A percentile compares a stretch with the other conserved stretches of the same genome.
phyloP scores from a whole-genome alignment of 2,888 invertebrate genomes.

The Eucera pruinosa region DNA sequence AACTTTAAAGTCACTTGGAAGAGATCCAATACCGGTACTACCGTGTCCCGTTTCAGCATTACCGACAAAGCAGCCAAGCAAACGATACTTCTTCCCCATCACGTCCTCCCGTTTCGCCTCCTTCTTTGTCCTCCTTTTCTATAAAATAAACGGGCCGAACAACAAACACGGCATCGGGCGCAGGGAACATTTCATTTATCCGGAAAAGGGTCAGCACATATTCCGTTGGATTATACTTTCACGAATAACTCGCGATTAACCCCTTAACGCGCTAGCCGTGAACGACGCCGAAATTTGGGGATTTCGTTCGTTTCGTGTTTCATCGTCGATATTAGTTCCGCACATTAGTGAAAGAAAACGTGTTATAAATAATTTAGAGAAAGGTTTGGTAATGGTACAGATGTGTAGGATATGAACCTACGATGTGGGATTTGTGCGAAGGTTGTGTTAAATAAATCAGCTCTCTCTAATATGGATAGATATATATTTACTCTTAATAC shows the following conservation, averaged over 20 bases:
- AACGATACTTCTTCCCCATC: conserved; percentile 59
- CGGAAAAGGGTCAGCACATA: neutral
- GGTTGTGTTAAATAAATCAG: no score
- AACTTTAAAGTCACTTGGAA: conserved; percentile 65
- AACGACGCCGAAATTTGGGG: no score
- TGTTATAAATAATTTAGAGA: no score
- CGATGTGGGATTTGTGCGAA: no score
- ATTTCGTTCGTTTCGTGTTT: no score
- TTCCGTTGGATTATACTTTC: neutral
- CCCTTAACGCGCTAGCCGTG: no score
- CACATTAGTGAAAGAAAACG: no score
- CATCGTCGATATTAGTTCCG: no score
- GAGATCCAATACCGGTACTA: conserved; percentile 51
- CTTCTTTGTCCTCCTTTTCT: neutral
- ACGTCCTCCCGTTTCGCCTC: conserved; percentile 10
- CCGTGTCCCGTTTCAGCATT: conserved; percentile 53
- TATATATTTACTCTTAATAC: no score
- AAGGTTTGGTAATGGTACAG: no score
- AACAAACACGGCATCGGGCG: conserved; percentile 19
- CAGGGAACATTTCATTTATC: conserved; percentile 34
- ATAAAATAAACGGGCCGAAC: conserved; percentile 34
- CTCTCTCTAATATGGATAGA: no score
- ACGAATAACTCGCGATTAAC: neutral
- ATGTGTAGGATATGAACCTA: no score
- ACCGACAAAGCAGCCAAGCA: conserved; percentile 58